Conservation (phyloP, 2,113 vertebrate genomes). For the Balaenoptera acutorostrata region DNA sequence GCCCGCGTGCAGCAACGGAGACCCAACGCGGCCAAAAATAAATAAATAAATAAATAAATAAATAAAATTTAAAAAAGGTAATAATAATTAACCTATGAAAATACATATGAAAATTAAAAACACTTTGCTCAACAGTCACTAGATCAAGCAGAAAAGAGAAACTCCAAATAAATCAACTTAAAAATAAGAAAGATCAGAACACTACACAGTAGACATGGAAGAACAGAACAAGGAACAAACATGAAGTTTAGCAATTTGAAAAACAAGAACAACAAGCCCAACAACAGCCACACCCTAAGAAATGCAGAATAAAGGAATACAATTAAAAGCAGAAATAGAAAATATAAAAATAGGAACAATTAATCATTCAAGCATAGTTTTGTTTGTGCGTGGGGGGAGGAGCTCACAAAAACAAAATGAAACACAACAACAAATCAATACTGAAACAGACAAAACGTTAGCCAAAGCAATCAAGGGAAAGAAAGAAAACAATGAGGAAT, state of each 20-base stretch:
- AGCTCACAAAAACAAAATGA: neutral
- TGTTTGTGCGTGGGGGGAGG: neutral
- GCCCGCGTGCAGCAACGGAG: rapidly evolving
- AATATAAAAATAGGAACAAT: neutral
- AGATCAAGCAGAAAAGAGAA: neutral
- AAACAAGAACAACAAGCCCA: neutral
- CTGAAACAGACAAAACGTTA: neutral
- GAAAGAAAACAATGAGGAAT: neutral
- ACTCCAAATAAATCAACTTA: neutral
- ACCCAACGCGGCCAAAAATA: too few relatives aligned
- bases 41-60: too few relatives aligned
- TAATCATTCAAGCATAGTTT: neutral
- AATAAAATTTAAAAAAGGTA: too few relatives aligned
- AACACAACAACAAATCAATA: neutral
- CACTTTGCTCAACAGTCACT: neutral
- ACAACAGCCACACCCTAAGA: neutral
- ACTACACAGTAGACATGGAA: neutral
- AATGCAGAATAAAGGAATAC: neutral
- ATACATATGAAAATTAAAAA: neutral
- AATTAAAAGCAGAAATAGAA: neutral
- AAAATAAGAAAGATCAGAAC: neutral
- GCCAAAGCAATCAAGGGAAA: neutral
- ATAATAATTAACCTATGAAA: neutral
- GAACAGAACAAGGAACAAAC: neutral
- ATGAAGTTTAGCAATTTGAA: neutral